phyloP scores from a whole-genome alignment of 2,888 invertebrate species.

The Noctua pronuba region DNA sequence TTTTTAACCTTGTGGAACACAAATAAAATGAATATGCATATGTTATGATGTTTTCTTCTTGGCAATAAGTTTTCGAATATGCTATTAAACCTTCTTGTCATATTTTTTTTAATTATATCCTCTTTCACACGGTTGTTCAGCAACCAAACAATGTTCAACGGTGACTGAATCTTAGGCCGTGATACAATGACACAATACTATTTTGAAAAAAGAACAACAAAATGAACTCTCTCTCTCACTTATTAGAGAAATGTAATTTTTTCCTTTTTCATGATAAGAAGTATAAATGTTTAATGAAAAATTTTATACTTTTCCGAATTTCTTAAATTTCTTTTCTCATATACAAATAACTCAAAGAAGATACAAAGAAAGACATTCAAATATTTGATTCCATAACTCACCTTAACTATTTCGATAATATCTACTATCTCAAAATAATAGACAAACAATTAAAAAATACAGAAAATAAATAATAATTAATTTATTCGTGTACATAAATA shows the following conservation, averaged over 20 bases:
- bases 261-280: too few relatives aligned
- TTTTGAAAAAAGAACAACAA: too few relatives aligned
- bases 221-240: too few relatives aligned
- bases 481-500: background rate
- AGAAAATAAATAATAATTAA: background rate
- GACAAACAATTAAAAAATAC: background rate
- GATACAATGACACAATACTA: too few relatives aligned
- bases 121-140: background rate
- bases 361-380: too few relatives aligned
- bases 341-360: too few relatives aligned
- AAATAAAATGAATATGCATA: background rate
- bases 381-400: background rate
- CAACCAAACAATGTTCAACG: background rate
- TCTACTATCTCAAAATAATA: background rate
- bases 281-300: too few relatives aligned
- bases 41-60: background rate
- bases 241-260: too few relatives aligned
- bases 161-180: background rate
- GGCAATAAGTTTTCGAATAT: background rate
- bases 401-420: background rate
- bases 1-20: background rate
- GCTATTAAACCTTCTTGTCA: background rate
- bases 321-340: too few relatives aligned
- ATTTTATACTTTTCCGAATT: too few relatives aligned
- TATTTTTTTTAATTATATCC: background rate